A percentile compares a stretch with the other conserved stretches of the same genome.
phyloP scores from a whole-genome alignment of 1,140 invertebrate genomes.

The Palaemon carinicauda region DNA sequence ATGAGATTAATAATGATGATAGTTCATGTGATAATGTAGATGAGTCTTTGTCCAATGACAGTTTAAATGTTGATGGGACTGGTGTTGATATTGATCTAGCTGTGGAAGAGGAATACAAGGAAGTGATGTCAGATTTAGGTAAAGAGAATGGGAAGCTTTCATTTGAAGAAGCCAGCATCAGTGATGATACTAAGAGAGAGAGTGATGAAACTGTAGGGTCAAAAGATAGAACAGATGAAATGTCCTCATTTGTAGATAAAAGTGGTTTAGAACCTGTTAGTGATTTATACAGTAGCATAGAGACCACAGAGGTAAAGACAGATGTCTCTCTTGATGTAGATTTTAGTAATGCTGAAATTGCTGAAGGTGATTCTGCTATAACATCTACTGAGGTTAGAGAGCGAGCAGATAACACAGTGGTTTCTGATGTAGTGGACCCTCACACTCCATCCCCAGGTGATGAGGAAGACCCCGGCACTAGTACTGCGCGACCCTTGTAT shows the following conservation, averaged over 20 bases:
- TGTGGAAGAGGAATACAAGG: neutral
- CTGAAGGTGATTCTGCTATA: neutral
- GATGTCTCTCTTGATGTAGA: neutral
- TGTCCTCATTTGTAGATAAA: neutral
- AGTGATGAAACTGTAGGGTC: no score
- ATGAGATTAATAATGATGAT: neutral
- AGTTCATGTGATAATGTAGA: neutral
- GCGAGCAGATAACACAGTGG: neutral
- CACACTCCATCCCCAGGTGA: conserved; percentile 28
- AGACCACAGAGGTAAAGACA: no score
- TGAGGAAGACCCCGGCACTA: conserved; percentile 30
- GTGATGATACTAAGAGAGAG: no score
- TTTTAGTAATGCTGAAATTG: neutral
- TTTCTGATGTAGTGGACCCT: conserved; percentile 42
- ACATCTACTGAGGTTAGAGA: neutral
- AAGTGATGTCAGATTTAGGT: neutral
- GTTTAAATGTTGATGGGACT: neutral
- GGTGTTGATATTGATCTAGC: neutral
- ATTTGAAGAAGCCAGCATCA: no score
- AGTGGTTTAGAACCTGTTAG: neutral
- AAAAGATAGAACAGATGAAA: neutral
- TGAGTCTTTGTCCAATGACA: neutral
- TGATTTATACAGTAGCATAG: no score
- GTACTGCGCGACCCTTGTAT: conserved; percentile 51
- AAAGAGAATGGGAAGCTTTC: neutral